Conservation (phyloP, 1,140 invertebrate genomes). For the Eriosoma lanigerum region DNA sequence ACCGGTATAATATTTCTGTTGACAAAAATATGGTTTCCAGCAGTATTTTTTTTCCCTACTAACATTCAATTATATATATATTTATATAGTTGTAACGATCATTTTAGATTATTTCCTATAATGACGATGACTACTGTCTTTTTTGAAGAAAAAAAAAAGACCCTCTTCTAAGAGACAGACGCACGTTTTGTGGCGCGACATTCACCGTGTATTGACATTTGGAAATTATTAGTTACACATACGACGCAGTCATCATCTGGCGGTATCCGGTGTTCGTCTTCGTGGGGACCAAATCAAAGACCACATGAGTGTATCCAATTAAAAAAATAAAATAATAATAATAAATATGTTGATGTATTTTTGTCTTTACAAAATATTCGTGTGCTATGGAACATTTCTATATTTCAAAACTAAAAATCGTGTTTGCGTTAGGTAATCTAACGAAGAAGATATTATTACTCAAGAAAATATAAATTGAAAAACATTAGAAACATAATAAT, state of each 20-base stretch:
- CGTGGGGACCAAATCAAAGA: conserved; percentile 51
- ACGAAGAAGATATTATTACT: too few relatives aligned
- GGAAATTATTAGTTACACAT: conserved; percentile 52
- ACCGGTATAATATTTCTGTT: conserved; percentile 30
- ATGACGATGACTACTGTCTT: conserved; percentile 41
- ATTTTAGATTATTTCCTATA: conserved; percentile 49
- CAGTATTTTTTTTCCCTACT: background rate
- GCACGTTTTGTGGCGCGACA: conserved; percentile 40
- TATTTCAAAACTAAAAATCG: too few relatives aligned
- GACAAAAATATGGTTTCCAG: conserved; percentile 42
- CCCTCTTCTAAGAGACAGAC: conserved; percentile 44
- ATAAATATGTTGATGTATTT: conserved; percentile 18
- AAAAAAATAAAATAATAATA: conserved; percentile 23
- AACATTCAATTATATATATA: background rate
- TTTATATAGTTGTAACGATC: conserved; percentile 24
- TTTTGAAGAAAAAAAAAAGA: conserved; percentile 39
- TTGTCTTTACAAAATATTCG: conserved; percentile 27
- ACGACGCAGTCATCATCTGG: conserved; percentile 32
- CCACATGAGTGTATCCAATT: conserved; percentile 51
- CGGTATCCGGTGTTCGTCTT: conserved; percentile 43
- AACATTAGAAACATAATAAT: too few relatives aligned
- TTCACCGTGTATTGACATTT: conserved; percentile 49
- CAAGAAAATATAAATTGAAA: too few relatives aligned
- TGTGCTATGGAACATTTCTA: background rate
- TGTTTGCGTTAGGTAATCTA: too few relatives aligned